Evolutionary conservation across 2,888 invertebrate species (phyloP), one percentile per base, ranked within the genome.

Genomic region (Drosophila prostipennis): DNA sequence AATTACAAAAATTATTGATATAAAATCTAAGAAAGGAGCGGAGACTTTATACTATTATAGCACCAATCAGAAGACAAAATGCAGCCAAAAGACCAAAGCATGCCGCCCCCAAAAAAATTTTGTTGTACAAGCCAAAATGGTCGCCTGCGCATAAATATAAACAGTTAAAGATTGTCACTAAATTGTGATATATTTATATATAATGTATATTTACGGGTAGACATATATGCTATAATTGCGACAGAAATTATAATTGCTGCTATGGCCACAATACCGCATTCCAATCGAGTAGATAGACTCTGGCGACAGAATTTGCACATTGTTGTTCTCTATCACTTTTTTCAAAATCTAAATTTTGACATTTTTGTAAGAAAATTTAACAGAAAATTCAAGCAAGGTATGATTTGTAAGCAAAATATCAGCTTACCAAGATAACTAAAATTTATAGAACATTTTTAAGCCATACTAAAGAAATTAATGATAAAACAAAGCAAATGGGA

Each of bases 151-250:
- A 23, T 23, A 43, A 23, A 23, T 2, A 6, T 1, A 23, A 3
- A 7, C n/a, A 1, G 0, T 2, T n/a, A 7, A n/a, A 3, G n/a
- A 2, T 23, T 1, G 1, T 2, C 3, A 3, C 2, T 4, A 1
- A n/a, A 26, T 26, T n/a, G 0, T 45, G 1, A 8, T 7, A 0
- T 26, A 26, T n/a, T 19, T 0, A 2, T 10, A 23, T 2, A 10
- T 26, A 26, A 5, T 4, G 26, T 13, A 26, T n/a, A 45, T 8
- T 45, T 45, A 45, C 43, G 43, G n/a, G 26, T 13, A 26, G 3
- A n/a, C 23, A 26, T 4, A 26, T 26, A 26, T 45, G 2, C 0
- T 26, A 45, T n/a, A 26, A 7, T 7, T 13, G 4, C 4, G 8
- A 8, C 4, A 13, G n/a, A n/a, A 1, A 26, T 0, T 45, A n/a